Percentiles rank a stretch among this genome's conserved stretches.
These are phyloP conservation scores for Flexamia atlantica DNA, from an alignment of 2,888 invertebrate genomes.

Conservation along the genomic window DNA sequence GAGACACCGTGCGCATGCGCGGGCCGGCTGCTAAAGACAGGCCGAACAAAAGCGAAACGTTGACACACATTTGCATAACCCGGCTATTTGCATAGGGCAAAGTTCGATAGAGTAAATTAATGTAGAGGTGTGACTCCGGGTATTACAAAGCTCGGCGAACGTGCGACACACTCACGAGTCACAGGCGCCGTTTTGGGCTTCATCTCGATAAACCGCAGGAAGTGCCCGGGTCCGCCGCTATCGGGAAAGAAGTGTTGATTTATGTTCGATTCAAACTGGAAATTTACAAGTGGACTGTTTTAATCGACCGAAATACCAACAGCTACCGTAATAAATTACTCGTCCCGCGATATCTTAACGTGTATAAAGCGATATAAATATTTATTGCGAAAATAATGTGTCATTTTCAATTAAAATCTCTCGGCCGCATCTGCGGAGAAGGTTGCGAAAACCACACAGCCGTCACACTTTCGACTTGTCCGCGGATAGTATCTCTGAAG, in stretches of 20 bases:
- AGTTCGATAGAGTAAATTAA: conserved; percentile 54
- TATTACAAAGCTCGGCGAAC: conserved; percentile 9
- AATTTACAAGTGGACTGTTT: conserved; percentile 15
- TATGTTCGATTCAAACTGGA: conserved; percentile 15
- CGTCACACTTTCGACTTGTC: background rate
- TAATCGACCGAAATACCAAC: background rate
- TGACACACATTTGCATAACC: conserved; percentile 52
- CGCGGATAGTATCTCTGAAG: conserved; percentile 7
- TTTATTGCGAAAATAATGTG: conserved; percentile 1
- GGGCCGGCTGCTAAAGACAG: conserved; percentile 37
- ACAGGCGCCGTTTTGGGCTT: background rate
- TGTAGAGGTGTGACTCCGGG: conserved; percentile 46
- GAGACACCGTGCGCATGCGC: background rate
- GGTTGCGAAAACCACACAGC: background rate
- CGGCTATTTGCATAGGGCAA: conserved; percentile 56
- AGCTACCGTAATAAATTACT: conserved; percentile 4
- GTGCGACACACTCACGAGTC: background rate
- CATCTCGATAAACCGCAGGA: conserved; percentile 33
- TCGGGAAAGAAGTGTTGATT: conserved; percentile 22
- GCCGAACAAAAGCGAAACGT: conserved; percentile 53
- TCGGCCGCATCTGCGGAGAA: background rate
- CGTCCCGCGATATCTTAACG: background rate
- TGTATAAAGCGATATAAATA: background rate
- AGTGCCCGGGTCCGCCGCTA: conserved; percentile 26
- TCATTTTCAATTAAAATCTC: conserved; percentile 3